Base-by-base conservation (phyloP, 2,797 vertebrate species). In the Ataeniobius toweri region DNA sequence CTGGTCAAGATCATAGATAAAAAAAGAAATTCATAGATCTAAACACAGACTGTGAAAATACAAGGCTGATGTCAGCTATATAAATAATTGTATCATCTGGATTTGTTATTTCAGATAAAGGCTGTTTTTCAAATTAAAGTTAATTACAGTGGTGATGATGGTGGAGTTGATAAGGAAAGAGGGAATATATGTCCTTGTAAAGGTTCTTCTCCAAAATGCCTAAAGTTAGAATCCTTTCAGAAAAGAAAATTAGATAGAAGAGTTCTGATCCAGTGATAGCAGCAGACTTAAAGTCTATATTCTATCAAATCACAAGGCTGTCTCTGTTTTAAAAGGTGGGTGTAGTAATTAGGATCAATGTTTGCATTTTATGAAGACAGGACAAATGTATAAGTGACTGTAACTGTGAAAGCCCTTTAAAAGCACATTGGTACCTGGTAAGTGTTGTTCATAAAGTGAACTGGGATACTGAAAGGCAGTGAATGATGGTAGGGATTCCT, bases 401-500 rank as follows among this genome's bases (percentile, higher is more conserved):
- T 67, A 39, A 67, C 2, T 65, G 5, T 36, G 16, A 39, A 41
- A 67, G 39, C 22, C 31, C 12, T 46, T 91, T n/a, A 44, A 3
- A 10, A 44, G 20, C 22, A 10, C 39, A 44, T 44, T 22, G 39
- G 65, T 81, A 99, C 98, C 97, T 99, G 97, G 90, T 99, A 99
- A 28, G 98, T 97, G 86, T 95, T 96, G 3, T 97, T 99, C 96
- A 96, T 95, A 74, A 99, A 98, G 92, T 99, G 98, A 68, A 99
- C 98, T 0, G 98, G 98, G 93, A 99, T 98, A 92, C 98, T 99
- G 94, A 99, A 99, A 24, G 98, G 98, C 69, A 98, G 91, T 0
- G 97, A 99, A 80, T 99, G 98, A 89, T 98, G 98, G 91, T 97
- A 99, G 4, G 98, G 98, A 92, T 99, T 99, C 74, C 98, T 96